Base-by-base conservation (phyloP, 2,797 vertebrate genomes). In the Enteromius radiatus region DNA sequence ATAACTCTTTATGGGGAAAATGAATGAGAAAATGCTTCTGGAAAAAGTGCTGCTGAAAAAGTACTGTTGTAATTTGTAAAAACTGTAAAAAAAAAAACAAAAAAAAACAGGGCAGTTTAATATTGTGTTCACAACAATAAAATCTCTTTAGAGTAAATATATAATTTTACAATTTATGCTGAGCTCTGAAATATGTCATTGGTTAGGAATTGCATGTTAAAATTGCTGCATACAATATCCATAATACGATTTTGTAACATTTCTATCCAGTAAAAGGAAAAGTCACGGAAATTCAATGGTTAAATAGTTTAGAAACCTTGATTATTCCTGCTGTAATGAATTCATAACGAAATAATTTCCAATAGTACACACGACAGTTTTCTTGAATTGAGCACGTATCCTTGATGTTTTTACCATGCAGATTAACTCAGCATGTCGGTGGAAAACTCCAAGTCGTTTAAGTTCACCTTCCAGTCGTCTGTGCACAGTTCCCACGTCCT, bases 401-500 rank as follows among this genome's bases (percentile, higher is more conserved):
- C 56, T 28, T 36, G 69, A 74, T 74, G 85, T 81, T 59, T 38
- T 47, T 74, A 15, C 79, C 81, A 87, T 88, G 85, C 41, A 93
- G 87, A 82, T 87, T 91, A 76, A 85, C 90, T 90, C 94, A 94
- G 92, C 86, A 95, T 97, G 96, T 94, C 96, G 91, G 90, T 94
- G 88, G 94, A 90, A 84, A 95, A 94, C 90, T 93, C 90, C 54
- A 94, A 92, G 41, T 93, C 93, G 0, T 93, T 96, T 26, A 91
- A 95, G 90, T 99, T 98, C 92, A 96, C 97, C 5, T 99, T 97
- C 21, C 97, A 98, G 87, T 99, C 97, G 0, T 95, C 96, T 0
- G 94, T 96, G 71, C 98, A 99, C 91, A 95, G 96, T 88, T 90
- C 90, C 73, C 96, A 96, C 54, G 91, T 99, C 76, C 92, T 99